phyloP scores from a whole-genome alignment of 2,797 vertebrate genomes.

The Peromyscus eremicus region DNA sequence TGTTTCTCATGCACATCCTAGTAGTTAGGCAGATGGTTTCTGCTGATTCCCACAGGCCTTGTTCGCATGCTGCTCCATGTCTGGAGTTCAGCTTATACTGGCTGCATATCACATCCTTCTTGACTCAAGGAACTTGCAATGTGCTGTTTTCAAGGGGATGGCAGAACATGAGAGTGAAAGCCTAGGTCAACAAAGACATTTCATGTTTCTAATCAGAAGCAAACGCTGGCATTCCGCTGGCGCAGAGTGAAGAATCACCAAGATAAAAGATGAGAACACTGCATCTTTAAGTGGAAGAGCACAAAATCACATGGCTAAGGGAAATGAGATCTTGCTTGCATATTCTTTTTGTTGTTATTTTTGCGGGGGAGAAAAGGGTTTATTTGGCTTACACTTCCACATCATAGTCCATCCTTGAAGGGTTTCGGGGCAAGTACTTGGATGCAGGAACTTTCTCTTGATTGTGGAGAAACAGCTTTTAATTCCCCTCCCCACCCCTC shows the following conservation, averaged over 20 bases:
- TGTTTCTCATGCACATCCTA: background rate
- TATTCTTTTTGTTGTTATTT: background rate
- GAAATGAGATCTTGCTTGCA: background rate
- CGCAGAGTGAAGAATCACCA: background rate
- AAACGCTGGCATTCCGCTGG: background rate
- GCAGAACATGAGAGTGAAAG: slow-evolving; percentile 14
- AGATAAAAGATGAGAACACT: background rate
- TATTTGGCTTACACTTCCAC: too few species aligned
- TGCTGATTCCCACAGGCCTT: background rate
- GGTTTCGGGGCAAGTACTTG: too few species aligned
- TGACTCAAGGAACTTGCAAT: background rate
- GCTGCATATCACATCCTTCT: background rate
- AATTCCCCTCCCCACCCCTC: too few species aligned
- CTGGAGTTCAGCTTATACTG: background rate
- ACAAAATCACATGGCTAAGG: background rate
- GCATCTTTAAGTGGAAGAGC: background rate
- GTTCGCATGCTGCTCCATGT: background rate
- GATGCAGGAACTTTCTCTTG: too few species aligned
- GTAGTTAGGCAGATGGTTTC: background rate
- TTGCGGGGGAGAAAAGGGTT: too few species aligned
- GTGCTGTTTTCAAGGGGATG: background rate
- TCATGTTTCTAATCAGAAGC: background rate
- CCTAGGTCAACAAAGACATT: background rate
- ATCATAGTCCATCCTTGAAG: too few species aligned
- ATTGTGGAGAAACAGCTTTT: too few species aligned